Evolutionary conservation across 2,797 vertebrate species (phyloP).

Genomic region (Avahi laniger): DNA sequence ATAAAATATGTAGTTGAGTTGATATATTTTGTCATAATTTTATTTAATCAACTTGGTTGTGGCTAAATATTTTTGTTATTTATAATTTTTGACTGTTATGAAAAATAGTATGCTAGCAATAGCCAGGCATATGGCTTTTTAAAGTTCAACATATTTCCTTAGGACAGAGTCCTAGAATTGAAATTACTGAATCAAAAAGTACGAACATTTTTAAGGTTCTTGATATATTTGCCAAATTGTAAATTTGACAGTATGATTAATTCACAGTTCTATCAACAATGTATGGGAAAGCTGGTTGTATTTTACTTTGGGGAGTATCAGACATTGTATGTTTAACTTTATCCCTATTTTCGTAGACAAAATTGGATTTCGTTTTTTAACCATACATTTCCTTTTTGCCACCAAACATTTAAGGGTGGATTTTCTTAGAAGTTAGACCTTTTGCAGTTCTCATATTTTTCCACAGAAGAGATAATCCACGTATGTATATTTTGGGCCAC

Average conservation of each 20-base stretch:
- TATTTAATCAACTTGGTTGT: constrained; percentile 37
- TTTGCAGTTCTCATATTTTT: not conserved
- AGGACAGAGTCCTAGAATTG: constrained; percentile 50
- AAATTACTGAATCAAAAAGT: constrained; percentile 50
- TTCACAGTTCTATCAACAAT: not conserved
- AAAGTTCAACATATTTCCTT: constrained; percentile 48
- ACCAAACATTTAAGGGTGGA: not conserved
- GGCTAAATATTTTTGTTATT: constrained; percentile 38
- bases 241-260: constrained; percentile 4
- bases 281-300: not conserved
- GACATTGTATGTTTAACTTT: not conserved
- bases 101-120: constrained; percentile 14
- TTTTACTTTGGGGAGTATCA: not conserved
- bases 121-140: constrained; percentile 44
- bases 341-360: not conserved
- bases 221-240: constrained; percentile 30
- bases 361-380: constrained; percentile 9
- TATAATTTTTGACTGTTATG: constrained; percentile 37
- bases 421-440: not conserved
- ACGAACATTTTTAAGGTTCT: constrained; percentile 1
- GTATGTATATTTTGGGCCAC: not conserved
- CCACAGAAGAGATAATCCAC: not conserved
- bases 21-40: not conserved
- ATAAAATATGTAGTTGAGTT: not conserved
- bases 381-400: not conserved